Conservation (phyloP, 2,888 invertebrate species). For the Mechanitis messenoides region DNA sequence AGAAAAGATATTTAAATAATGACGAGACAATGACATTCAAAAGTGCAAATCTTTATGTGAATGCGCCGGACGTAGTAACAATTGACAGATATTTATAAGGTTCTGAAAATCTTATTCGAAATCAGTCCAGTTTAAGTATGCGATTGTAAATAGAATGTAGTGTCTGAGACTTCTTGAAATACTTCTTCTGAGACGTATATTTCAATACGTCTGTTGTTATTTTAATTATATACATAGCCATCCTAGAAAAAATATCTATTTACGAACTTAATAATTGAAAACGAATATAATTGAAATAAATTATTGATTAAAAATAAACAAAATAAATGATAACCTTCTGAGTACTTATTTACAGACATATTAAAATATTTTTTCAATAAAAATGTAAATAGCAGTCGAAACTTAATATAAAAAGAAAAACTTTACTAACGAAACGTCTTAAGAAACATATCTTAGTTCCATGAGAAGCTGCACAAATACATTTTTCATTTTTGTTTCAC, state of each 20-base stretch:
- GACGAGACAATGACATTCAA: conserved; percentile 17
- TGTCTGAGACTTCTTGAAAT: not conserved
- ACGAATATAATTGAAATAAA: not conserved
- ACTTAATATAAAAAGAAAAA: not conserved
- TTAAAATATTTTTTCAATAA: too few species aligned
- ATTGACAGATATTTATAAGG: conserved; percentile 1
- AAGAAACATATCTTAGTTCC: conserved; percentile 8
- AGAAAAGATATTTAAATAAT: conserved; percentile 23
- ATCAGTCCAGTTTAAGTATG: not conserved
- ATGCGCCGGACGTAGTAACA: conserved; percentile 13
- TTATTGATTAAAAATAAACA: not conserved
- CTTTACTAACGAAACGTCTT: not conserved
- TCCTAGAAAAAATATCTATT: too few species aligned
- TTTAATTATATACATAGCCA: too few species aligned
- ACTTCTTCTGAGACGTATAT: too few species aligned
- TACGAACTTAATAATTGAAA: too few species aligned
- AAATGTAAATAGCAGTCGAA: not conserved
- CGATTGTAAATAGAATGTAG: not conserved
- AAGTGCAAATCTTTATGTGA: conserved; percentile 14
- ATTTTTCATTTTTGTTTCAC: conserved; percentile 25
- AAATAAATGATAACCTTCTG: too few species aligned
- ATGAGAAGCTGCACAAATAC: conserved; percentile 17
- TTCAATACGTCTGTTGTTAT: too few species aligned
- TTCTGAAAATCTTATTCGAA: not conserved
- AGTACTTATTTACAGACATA: too few species aligned